Evolutionary conservation across 1,140 invertebrate species (phyloP).

Genomic region (Danaus melanippus): DNA sequence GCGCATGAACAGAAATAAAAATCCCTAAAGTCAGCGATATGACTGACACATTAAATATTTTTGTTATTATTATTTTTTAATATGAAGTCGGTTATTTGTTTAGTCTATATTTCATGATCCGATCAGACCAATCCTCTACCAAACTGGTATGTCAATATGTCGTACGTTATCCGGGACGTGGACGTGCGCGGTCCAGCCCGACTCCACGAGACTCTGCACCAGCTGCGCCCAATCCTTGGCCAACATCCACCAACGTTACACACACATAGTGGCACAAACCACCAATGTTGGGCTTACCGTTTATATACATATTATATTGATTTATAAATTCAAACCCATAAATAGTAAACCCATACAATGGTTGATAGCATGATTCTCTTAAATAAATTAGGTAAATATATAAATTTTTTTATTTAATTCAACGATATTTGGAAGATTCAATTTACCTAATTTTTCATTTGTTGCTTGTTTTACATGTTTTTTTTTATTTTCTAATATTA

Average conservation of each 20-base stretch:
- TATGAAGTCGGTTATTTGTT: background rate
- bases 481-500: constrained; percentile 8
- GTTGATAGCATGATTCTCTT: constrained; percentile 19
- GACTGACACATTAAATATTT: too few species aligned
- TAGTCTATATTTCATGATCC: background rate
- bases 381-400: constrained; percentile 22
- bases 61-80: too few species aligned
- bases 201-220: constrained; percentile 84
- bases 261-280: constrained; percentile 37
- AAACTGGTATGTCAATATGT: constrained; percentile 34
- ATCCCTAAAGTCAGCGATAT: too few species aligned
- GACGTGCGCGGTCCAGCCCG: constrained; percentile 83
- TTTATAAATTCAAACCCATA: constrained; percentile 12
- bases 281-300: constrained; percentile 10
- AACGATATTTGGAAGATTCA: background rate
- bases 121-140: constrained; percentile 12
- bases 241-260: constrained; percentile 67
- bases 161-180: constrained; percentile 77
- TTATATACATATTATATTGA: constrained; percentile 12
- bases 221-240: constrained; percentile 84
- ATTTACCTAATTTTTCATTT: constrained; percentile 16
- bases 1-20: too few species aligned
- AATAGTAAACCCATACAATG: constrained; percentile 26
- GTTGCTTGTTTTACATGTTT: constrained; percentile 9
- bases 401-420: background rate